Evolutionary conservation across 2,888 invertebrate genomes (phyloP), one percentile per base, ranked within the genome.

Genomic region (Agonum fuliginosum): DNA sequence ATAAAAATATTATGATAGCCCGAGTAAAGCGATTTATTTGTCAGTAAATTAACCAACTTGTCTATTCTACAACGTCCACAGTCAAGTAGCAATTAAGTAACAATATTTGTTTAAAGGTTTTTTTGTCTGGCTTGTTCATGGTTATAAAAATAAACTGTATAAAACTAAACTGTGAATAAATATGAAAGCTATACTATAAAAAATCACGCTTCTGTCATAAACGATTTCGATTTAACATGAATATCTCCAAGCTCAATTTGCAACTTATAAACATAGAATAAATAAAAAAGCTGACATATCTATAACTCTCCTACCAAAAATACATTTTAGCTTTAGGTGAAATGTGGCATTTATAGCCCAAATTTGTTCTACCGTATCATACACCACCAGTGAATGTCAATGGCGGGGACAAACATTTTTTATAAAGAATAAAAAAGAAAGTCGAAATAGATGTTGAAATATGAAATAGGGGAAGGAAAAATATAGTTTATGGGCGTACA

Each of bases 311-410:
- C 12, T 0, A 20, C 20, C 48, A 20, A 48, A 48, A 20, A 48
- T 48, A 48, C 17, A 48, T 48, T 48, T 30, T 65, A n/a, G 30
- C 27, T 34, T 65, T 20, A 30, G 34, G 65, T 65, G 65, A 65
- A 34, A 30, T 10, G 65, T 65, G 14, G 67, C 67, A 67, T 41
- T 67, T 67, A 67, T 67, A 67, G 41, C 43, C 41, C 12, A 41
- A 67, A 67, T 67, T 67, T 67, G 67, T 67, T 67, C 20, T 14
- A 27, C 67, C 67, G 20, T 43, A 41, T 37, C 34, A 30, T 65
- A 65, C 65, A 14, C 34, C 37, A 34, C 54, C 20, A 65, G 65
- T 22, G n/a, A 3, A 46, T 12, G n/a, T 10, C 65, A 65, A 20
- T 41, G 37, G 17, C 41, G 41, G 14, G 8, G 41, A 22, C 54